Conservation (phyloP, 1,140 invertebrate species). For the Penaeus vannamei region DNA sequence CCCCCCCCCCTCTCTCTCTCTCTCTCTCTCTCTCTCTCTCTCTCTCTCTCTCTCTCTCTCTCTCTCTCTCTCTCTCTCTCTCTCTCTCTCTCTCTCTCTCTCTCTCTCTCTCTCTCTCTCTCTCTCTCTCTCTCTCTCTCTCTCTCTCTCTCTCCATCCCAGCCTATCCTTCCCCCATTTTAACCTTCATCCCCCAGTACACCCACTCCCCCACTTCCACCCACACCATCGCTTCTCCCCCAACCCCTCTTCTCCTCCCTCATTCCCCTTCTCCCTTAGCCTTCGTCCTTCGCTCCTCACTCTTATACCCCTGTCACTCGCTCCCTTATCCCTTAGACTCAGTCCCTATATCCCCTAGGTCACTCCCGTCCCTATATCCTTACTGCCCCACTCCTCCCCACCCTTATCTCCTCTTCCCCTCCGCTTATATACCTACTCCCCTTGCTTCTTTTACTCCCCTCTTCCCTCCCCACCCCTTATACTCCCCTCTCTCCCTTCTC, state of each 20-base stretch:
- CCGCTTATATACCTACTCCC: too few relatives aligned
- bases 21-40: constrained; percentile 28
- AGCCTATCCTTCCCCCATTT: neutral
- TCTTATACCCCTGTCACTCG: too few relatives aligned
- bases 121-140: constrained; percentile 24
- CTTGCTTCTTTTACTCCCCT: too few relatives aligned
- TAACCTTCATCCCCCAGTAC: neutral
- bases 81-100: neutral
- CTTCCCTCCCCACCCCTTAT: too few relatives aligned
- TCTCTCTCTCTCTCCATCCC: neutral
- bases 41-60: constrained; percentile 24
- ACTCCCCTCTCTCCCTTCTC: too few relatives aligned
- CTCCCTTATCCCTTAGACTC: too few relatives aligned
- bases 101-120: constrained; percentile 28
- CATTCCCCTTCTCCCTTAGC: too few relatives aligned
- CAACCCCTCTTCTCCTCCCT: neutral
- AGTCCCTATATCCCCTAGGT: too few relatives aligned
- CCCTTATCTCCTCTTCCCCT: too few relatives aligned
- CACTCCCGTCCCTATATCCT: too few relatives aligned
- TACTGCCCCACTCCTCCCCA: too few relatives aligned
- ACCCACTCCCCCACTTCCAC: neutral
- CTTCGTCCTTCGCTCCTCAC: too few relatives aligned
- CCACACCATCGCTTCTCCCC: neutral
- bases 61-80: neutral
- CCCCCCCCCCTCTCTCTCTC: neutral